These are phyloP conservation scores for Mastomys coucha DNA, from an alignment of 2,113 vertebrate genomes.

Conservation along the genomic window DNA sequence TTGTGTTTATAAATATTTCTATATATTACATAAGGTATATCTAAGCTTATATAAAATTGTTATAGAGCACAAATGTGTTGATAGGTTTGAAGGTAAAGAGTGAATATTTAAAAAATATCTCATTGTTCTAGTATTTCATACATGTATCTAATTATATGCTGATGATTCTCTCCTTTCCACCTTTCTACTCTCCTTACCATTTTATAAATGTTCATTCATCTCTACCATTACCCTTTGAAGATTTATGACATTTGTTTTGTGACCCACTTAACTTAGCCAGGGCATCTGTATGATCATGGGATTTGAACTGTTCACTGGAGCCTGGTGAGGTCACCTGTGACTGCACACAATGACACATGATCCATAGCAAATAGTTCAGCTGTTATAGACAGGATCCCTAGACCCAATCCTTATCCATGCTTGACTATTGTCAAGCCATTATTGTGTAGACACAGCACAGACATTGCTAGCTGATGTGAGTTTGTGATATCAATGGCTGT, in stretches of 20 bases:
- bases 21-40: not conserved
- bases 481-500: not conserved
- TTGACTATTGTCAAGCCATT: not conserved
- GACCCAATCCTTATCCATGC: not conserved
- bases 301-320: not conserved
- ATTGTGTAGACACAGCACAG: not conserved
- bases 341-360: not conserved
- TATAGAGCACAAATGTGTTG: not conserved
- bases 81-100: not conserved
- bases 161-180: not conserved
- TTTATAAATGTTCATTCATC: not conserved
- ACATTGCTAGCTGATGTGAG: not conserved
- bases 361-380: not conserved
- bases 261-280: not conserved
- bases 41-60: not conserved
- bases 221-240: not conserved
- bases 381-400: not conserved
- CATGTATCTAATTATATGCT: not conserved
- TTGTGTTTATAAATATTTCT: not conserved
- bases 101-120: not conserved
- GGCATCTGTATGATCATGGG: not conserved
- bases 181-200: not conserved
- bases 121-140: not conserved
- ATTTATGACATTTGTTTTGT: not conserved
- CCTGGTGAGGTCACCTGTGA: not conserved